phyloP scores from a whole-genome alignment of 35 echinoderm and acorn worm genomes.

The Eucidaris tribuloides region DNA sequence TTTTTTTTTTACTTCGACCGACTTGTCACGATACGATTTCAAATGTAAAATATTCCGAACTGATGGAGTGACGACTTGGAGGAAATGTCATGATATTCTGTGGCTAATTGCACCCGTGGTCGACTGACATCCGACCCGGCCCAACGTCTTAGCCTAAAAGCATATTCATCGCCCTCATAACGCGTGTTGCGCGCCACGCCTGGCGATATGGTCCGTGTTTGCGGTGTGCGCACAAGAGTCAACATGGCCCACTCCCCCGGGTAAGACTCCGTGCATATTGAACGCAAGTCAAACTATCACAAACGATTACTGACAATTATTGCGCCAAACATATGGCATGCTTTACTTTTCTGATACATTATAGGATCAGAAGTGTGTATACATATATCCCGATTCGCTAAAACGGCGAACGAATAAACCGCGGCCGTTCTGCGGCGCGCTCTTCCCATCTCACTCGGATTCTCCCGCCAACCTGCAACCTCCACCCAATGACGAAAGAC shows the following conservation, averaged over 20 bases:
- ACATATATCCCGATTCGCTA: too few relatives aligned
- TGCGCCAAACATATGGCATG: slow-evolving; percentile 15
- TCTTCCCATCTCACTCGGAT: too few relatives aligned
- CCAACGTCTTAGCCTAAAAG: too few relatives aligned
- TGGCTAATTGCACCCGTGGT: neutral
- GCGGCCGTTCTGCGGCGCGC: too few relatives aligned
- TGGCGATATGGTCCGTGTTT: neutral
- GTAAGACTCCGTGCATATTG: neutral
- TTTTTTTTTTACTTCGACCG: too few relatives aligned
- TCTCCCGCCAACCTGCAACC: too few relatives aligned
- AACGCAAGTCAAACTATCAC: slow-evolving; percentile 2
- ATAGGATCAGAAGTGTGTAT: too few relatives aligned
- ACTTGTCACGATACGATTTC: too few relatives aligned
- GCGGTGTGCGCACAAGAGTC: neutral
- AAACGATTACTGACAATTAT: neutral
- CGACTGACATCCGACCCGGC: neutral
- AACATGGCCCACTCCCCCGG: neutral
- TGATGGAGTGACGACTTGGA: neutral
- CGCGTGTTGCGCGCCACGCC: neutral
- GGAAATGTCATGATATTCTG: neutral
- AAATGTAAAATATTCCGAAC: neutral
- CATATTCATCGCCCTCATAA: too few relatives aligned
- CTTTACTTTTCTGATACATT: neutral
- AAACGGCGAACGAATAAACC: too few relatives aligned
- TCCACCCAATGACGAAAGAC: too few relatives aligned